phyloP scores from a whole-genome alignment of 2,113 vertebrate species.

The Lanius ludovicianus region DNA sequence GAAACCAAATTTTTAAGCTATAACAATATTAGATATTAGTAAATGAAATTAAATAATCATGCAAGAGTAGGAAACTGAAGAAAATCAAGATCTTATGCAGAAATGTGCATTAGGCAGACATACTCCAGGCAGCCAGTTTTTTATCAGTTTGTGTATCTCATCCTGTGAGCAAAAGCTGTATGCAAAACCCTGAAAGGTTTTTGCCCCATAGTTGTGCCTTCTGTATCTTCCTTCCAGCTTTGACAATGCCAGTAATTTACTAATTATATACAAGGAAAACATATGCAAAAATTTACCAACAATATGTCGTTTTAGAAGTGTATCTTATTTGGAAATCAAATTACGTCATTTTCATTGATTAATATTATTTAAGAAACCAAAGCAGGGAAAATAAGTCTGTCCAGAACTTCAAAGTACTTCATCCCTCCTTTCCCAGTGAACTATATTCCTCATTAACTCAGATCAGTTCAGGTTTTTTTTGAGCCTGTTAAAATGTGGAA shows the following conservation, averaged over 20 bases:
- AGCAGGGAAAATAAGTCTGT: neutral
- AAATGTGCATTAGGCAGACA: neutral
- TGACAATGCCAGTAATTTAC: neutral
- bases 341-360: neutral
- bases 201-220: neutral
- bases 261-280: neutral
- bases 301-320: neutral
- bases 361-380: neutral
- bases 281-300: neutral
- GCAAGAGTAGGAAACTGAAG: neutral
- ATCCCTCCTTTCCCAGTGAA: neutral
- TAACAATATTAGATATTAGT: neutral
- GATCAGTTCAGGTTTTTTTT: neutral
- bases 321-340: neutral
- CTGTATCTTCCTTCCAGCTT: neutral
- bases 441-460: neutral
- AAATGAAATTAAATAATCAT: neutral
- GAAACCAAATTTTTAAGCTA: neutral
- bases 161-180: neutral
- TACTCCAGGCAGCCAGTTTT: neutral
- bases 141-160: neutral
- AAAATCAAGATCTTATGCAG: neutral
- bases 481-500: neutral
- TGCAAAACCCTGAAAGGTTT: neutral
- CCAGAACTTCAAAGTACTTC: neutral